A percentile compares a stretch with the other conserved stretches of the same genome.
These are phyloP conservation scores for Zeuzera pyrina DNA, from an alignment of 2,888 invertebrate species.

Conservation along the genomic window DNA sequence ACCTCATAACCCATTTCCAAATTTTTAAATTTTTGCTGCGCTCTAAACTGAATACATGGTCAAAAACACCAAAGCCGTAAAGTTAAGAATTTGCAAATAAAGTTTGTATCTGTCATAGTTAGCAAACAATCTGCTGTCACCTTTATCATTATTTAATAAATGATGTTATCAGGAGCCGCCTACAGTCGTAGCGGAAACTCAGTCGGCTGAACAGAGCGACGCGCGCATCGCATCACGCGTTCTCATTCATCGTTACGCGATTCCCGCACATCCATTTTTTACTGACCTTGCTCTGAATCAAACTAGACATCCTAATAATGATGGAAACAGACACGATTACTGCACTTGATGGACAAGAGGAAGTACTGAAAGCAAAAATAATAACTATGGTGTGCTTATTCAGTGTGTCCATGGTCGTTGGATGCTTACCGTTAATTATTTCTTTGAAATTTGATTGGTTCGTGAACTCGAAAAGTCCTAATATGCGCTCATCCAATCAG, in stretches of 20 bases:
- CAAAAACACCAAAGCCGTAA: no score
- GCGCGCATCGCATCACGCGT: constrained; percentile 23
- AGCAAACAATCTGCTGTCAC: constrained; percentile 36
- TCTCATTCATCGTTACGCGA: constrained; percentile 4
- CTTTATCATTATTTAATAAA: constrained; percentile 59
- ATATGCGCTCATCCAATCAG: constrained; percentile 61
- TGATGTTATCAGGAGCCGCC: constrained; percentile 56
- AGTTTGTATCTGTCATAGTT: no score
- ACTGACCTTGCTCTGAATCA: constrained; percentile 17
- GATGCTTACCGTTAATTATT: constrained; percentile 82
- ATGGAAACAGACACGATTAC: constrained; percentile 13
- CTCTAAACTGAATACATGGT: no score
- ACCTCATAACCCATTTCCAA: no score
- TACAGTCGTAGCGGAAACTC: constrained; percentile 41
- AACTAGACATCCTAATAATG: constrained; percentile 23
- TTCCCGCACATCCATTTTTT: background rate
- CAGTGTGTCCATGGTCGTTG: constrained; percentile 81
- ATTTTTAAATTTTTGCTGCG: no score
- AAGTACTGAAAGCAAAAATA: constrained; percentile 79
- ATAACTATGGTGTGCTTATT: constrained; percentile 86
- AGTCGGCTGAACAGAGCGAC: constrained; percentile 32
- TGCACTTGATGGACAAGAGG: constrained; percentile 18
- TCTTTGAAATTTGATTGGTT: constrained; percentile 78
- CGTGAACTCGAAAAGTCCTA: constrained; percentile 41
- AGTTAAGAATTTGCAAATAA: no score